A percentile compares a stretch with the other conserved stretches of the same genome.
Evolutionary conservation across 30 jellyfish, hydroid and myxozoan species (phyloP).

Genomic region (Sanderia malayensis): DNA sequence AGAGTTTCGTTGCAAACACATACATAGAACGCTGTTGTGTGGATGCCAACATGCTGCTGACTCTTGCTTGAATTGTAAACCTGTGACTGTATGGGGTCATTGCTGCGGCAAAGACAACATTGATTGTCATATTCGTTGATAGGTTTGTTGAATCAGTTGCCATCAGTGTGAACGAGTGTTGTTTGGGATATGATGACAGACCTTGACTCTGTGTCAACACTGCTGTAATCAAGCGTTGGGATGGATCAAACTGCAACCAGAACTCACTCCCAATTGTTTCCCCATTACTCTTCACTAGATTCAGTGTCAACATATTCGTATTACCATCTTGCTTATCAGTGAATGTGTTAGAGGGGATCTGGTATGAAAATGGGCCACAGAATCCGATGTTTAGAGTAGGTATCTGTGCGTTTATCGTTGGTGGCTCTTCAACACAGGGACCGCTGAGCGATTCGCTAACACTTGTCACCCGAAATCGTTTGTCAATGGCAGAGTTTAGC

Average conservation of each 20-base stretch:
- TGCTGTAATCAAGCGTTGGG: constrained; percentile 28
- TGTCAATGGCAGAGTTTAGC: constrained; percentile 9
- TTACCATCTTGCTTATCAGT: constrained; percentile 77
- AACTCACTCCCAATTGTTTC: constrained; percentile 6
- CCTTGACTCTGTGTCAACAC: constrained; percentile 20
- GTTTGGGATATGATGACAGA: constrained; percentile 13
- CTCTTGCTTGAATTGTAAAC: constrained; percentile 32
- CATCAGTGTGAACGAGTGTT: constrained; percentile 14
- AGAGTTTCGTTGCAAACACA: constrained; percentile 46
- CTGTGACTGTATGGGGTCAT: constrained; percentile 44
- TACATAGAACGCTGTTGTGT: constrained; percentile 50
- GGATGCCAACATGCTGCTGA: not conserved
- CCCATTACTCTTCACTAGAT: constrained; percentile 37
- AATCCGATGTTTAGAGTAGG: constrained; percentile 45
- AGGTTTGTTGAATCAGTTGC: constrained; percentile 64
- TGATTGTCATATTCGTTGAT: constrained; percentile 32
- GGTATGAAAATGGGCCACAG: constrained; percentile 69
- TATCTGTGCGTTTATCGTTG: constrained; percentile 13
- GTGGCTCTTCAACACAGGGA: constrained; percentile 63
- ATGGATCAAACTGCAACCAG: constrained; percentile 68
- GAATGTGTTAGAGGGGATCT: constrained; percentile 73
- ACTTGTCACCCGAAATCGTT: constrained; percentile 18
- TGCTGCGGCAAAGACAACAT: constrained; percentile 25
- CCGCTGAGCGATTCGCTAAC: constrained; percentile 40
- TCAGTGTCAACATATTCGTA: constrained; percentile 53